Base-by-base conservation (phyloP, 2,797 vertebrate genomes). In the Halcyon badia region DNA sequence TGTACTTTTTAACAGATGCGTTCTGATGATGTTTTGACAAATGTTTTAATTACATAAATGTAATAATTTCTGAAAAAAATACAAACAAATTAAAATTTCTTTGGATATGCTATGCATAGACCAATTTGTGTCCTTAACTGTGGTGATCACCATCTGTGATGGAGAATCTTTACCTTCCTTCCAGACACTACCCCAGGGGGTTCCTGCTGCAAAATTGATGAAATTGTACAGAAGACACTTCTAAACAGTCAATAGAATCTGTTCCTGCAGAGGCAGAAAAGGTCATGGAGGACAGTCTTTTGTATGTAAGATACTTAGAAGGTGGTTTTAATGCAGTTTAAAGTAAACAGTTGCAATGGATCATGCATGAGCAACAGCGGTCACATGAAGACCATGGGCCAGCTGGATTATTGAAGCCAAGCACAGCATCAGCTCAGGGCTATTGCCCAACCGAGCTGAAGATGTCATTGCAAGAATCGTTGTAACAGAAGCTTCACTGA, bases 171-270 rank as follows among this genome's bases (percentile, higher is more conserved):
- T 75, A 54, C 19, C 28, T 65, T 87, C 56, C 33, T 83, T 57
- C 33, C 3, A 5, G 44, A 66, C 41, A 24, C 10, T 68, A 7
- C n/a, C 56, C 30, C 48, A n/a, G 49, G 57, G 58, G 12, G 13
- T 22, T 89, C 24, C 89, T 88, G 48, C 66, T 86, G 33, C 52
- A 91, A 78, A 93, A 93, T 22, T 68, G 76, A 87, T 91, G 89
- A 85, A 89, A 85, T 68, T 52, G n/a, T 39, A 49, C 48, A 68
- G 37, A 81, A 95, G 81, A 76, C 41, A 51, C 78, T 84, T 84
- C 51, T 81, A 75, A 85, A 70, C 31, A 84, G 77, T 84, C 89
- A 62, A 94, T 83, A 96, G 30, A 58, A 83, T 28, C 65, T 83
- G 11, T 15, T 90, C 48, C 64, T 83, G 57, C 16, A 17, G 72